Evolutionary conservation across 2,797 vertebrate genomes (phyloP), one percentile per base, ranked within the genome.

Genomic region (Lepus oiostolus): DNA sequence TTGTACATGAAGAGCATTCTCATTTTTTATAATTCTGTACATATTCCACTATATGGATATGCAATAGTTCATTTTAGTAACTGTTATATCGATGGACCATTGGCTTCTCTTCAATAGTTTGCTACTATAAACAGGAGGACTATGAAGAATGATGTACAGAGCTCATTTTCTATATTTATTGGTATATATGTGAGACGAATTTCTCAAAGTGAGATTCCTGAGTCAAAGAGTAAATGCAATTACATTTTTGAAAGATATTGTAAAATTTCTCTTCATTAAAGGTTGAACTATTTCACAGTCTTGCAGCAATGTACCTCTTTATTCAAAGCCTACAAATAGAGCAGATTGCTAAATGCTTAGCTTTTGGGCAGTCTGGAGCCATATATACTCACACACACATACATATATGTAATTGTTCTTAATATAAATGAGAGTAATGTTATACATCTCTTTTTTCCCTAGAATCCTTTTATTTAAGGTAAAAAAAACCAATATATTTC

Each of bases 191-290:
- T 58, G 80, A 96, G 50, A 91, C 76, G 4, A 50, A 80, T 85
- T 93, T 95, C 50, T 30, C 77, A 22, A 91, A 72, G 62, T 77
- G 62, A 5, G 60, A 90, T 72, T 89, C 28, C 32, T 63, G 60
- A 80, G n/a, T 95, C 77, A 89, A 95, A 90, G 76, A 95, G n/a
- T 94, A 87, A 93, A 77, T 81, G 71, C 72, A 91, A 93, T 76
- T 58, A 5, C 30, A 77, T 76, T 89, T 93, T 93, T 87, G 72
- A 91, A 89, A 84, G 88, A 63, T 50, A 28, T 58, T 81, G 72
- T 90, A 67, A 95, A 70, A 86, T 94, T 84, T 90, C 11, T 50
- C n/a, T 86, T 91, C 32, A 68, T 91, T 91, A 89, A 54, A 76
- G 11, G 30, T 54, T 95, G 52, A 91, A 50, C 11, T 80, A 77